Percentiles rank a stretch among this genome's conserved stretches.
Evolutionary conservation across 2,113 vertebrate species (phyloP).

Genomic region (Synodontis membranacea): DNA sequence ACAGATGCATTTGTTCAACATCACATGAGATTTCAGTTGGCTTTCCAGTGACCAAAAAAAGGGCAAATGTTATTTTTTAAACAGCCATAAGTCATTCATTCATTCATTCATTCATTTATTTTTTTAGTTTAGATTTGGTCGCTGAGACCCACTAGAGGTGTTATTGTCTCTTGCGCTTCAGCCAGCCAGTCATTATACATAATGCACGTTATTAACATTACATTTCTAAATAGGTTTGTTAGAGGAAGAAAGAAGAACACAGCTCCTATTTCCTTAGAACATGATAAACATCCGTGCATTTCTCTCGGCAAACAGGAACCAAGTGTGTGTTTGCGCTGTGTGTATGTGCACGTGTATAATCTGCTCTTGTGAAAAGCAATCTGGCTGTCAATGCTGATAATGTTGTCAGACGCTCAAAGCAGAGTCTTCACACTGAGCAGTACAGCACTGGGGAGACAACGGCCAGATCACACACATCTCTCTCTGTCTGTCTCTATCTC

Average conservation of each 20-base stretch:
- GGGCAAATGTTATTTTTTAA: not conserved
- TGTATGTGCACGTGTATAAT: constrained; percentile 57
- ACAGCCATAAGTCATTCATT: not conserved
- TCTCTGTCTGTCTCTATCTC: constrained; percentile 56
- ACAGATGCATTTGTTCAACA: constrained; percentile 29
- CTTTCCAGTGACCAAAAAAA: constrained; percentile 61
- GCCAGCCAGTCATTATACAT: constrained; percentile 62
- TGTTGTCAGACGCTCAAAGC: constrained; percentile 70
- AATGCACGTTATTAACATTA: constrained; percentile 59
- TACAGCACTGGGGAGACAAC: constrained; percentile 13
- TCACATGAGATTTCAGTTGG: constrained; percentile 54
- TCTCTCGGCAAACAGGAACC: constrained; percentile 51
- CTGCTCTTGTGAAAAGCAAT: constrained; percentile 76
- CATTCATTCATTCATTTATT: not conserved
- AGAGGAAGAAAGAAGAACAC: constrained; percentile 41
- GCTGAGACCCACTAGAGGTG: constrained; percentile 65
- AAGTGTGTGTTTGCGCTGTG: constrained; percentile 40
- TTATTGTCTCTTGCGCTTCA: constrained; percentile 68
- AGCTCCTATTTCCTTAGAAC: constrained; percentile 44
- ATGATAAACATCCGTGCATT: constrained; percentile 53
- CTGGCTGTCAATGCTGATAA: constrained; percentile 76
- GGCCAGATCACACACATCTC: constrained; percentile 32
- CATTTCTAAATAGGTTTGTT: constrained; percentile 41
- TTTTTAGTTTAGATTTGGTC: constrained; percentile 56
- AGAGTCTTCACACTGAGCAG: constrained; percentile 65